Evolutionary conservation across 2,113 vertebrate species (phyloP).

Genomic region (Chinchilla lanigera): DNA sequence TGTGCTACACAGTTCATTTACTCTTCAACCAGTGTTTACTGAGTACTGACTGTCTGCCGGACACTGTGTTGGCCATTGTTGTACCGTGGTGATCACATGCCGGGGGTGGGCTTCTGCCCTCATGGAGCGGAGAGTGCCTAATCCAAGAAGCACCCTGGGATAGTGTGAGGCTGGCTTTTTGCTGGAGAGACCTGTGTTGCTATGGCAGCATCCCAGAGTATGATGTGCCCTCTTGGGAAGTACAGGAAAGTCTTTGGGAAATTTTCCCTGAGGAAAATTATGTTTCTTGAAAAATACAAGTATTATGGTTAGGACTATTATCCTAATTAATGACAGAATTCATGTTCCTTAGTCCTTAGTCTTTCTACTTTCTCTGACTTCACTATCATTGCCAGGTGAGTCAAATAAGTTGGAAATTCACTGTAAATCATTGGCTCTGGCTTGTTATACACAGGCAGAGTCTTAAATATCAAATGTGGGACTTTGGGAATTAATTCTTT

Average conservation of each 20-base stretch:
- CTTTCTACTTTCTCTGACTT: not conserved
- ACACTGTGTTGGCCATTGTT: not conserved
- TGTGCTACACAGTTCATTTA: not conserved
- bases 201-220: fast-evolving
- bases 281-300: not conserved
- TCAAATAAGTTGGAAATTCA: not conserved
- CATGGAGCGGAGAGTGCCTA: not conserved
- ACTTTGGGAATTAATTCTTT: not conserved
- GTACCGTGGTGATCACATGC: not conserved
- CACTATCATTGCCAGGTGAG: not conserved
- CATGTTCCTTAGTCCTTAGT: not conserved
- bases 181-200: fast-evolving
- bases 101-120: not conserved
- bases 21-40: not conserved
- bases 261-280: not conserved
- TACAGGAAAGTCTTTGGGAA: not conserved
- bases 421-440: not conserved
- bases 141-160: not conserved
- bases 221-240: not conserved
- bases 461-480: not conserved
- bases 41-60: not conserved
- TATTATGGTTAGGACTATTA: not conserved
- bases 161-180: fast-evolving
- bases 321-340: not conserved
- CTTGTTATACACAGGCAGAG: not conserved